Base-by-base conservation (phyloP, 2,797 vertebrate species). In the Silurus lanzhouensis region DNA sequence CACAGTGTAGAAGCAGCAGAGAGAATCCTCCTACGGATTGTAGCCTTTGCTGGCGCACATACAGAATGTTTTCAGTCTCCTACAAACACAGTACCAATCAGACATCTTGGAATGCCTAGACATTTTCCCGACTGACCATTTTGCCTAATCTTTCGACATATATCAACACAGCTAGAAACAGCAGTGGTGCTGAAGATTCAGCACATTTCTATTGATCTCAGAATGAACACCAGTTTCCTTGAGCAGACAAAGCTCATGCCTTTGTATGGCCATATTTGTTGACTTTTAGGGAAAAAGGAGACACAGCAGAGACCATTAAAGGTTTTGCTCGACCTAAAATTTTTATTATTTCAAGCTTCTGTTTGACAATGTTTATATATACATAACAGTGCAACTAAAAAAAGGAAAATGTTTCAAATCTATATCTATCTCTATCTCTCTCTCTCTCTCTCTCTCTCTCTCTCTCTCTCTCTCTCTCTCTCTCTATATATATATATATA, bases 1-100 rank as follows among this genome's bases (percentile, higher is more conserved):
- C 85, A 87, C 96, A 97, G 90, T 96, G 96, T 10, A 97, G 93
- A 0, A 98, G 92, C 67, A 98, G 88, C 74, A 98, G 93, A 55
- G 96, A 91, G 74, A 98, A 97, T 17, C 94, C 91, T 5, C 97
- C 97, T 22, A 92, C 95, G 0, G 95, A 96, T 27, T 93, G 91
- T 78, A 98, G 93, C 90, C 94, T 94, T 72, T 95, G 95, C 66
- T 93, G 93, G 13, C 92, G 93, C 63, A 98, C 46, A 83, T 96
- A 97, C n/a, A 98, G 91, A 0, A 81, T 95, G 67, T 91, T 91
- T 87, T 94, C 89, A 6, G 93, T 90, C 8, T 92, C 91, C 97
- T 98, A 91, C 72, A 86, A 83, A 72, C 15, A 84, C n/a, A 82
- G 25, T 74, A 74, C 4, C n/a, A 25, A 63, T 55, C 27, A 60